Evolutionary conservation across 2,113 vertebrate species (phyloP).

Genomic region (Tympanuchus pallidicinctus): DNA sequence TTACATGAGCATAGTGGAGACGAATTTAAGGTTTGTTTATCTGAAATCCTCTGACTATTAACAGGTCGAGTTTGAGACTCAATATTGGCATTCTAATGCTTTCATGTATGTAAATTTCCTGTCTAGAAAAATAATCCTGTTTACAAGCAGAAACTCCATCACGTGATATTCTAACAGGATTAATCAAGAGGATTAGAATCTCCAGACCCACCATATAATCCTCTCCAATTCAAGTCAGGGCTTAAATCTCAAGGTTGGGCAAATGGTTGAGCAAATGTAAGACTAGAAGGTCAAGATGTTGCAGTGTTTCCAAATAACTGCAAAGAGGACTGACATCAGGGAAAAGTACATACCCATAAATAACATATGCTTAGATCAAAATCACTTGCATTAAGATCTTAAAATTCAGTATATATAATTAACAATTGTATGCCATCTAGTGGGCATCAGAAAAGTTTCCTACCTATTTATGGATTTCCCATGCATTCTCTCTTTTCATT

Average conservation of each 20-base stretch:
- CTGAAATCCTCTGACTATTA: not conserved
- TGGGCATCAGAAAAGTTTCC: not conserved
- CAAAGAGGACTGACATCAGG: not conserved
- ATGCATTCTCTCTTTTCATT: not conserved
- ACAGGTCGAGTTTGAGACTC: not conserved
- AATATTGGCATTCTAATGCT: not conserved
- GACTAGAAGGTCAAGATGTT: not conserved
- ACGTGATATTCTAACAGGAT: constrained; percentile 43
- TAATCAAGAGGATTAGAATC: constrained; percentile 39
- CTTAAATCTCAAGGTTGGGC: not conserved
- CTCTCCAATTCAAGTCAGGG: not conserved
- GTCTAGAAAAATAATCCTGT: constrained; percentile 58
- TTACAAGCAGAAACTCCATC: constrained; percentile 47
- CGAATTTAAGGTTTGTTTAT: not conserved
- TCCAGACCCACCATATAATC: constrained; percentile 19
- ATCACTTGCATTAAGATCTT: not conserved
- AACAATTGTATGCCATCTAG: constrained; percentile 58
- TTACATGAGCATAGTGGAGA: not conserved
- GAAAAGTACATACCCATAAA: accelerated
- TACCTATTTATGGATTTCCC: not conserved
- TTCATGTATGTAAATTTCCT: constrained; percentile 15
- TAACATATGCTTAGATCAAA: not conserved
- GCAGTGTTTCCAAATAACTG: not conserved
- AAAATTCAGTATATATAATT: not conserved
- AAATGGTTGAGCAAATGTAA: not conserved